Conservation (phyloP, 2,113 vertebrate genomes). For the Desmodus rotundus region DNA sequence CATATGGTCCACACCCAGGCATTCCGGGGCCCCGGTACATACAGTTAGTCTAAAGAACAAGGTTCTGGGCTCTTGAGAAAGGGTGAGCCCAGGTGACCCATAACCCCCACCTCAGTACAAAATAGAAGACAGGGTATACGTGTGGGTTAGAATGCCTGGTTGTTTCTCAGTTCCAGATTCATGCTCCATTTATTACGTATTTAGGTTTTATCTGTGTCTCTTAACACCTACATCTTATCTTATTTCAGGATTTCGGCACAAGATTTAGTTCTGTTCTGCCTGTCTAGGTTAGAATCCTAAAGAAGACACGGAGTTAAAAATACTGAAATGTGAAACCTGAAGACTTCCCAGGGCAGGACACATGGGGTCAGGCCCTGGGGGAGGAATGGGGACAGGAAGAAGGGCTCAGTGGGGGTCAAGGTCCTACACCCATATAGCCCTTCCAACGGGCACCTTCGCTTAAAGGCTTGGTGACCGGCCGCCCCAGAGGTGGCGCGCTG, state of each 20-base stretch:
- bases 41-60: neutral
- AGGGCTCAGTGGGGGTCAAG: too few relatives aligned
- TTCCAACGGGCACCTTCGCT: neutral
- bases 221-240: neutral
- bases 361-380: neutral
- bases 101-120: too few relatives aligned
- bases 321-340: neutral
- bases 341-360: fast-evolving
- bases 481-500: neutral
- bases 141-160: neutral
- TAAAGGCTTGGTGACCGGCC: neutral
- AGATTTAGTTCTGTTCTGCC: neutral
- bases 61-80: neutral
- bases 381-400: too few relatives aligned
- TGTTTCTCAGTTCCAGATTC: neutral
- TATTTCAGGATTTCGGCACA: neutral
- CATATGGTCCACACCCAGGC: fast-evolving
- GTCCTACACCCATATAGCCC: fast-evolving
- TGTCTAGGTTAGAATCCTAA: neutral
- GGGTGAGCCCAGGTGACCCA: fast-evolving
- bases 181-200: neutral
- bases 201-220: neutral
- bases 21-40: neutral
- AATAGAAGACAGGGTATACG: neutral
- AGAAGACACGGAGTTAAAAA: neutral